Conservation (phyloP, 2,113 vertebrate species). For the Megaceryle maxima region DNA sequence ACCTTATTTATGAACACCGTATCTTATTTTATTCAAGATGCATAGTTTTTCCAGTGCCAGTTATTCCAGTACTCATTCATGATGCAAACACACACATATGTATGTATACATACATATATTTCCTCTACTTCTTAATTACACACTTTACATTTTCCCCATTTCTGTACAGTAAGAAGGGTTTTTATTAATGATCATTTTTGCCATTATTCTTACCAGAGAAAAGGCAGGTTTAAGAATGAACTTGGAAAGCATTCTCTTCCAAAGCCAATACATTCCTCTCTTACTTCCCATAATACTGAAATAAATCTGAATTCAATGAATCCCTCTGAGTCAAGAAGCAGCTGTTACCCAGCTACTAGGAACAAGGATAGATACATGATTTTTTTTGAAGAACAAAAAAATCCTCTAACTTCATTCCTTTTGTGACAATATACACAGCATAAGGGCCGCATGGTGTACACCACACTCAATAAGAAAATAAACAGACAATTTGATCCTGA, state of each 20-base stretch:
- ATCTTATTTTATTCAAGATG: background rate
- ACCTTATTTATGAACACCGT: background rate
- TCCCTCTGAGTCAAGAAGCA: background rate
- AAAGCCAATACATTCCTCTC: background rate
- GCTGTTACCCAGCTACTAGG: background rate
- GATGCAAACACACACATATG: rapidly evolving
- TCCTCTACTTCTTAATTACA: background rate
- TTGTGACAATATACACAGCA: background rate
- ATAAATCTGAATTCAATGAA: background rate
- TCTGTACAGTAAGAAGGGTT: background rate
- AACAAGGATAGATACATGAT: background rate
- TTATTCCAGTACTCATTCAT: background rate
- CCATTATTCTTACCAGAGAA: background rate
- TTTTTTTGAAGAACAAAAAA: background rate
- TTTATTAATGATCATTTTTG: background rate
- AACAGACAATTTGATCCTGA: background rate
- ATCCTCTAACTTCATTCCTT: background rate
- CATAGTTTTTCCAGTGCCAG: background rate
- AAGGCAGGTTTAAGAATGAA: background rate
- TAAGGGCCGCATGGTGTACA: background rate
- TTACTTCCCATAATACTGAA: background rate
- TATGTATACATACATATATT: background rate
- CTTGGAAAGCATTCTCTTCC: background rate
- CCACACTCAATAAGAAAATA: background rate
- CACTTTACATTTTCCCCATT: background rate